Evolutionary conservation across 2,888 invertebrate species (phyloP).

Genomic region (Diachrysia chrysitis): DNA sequence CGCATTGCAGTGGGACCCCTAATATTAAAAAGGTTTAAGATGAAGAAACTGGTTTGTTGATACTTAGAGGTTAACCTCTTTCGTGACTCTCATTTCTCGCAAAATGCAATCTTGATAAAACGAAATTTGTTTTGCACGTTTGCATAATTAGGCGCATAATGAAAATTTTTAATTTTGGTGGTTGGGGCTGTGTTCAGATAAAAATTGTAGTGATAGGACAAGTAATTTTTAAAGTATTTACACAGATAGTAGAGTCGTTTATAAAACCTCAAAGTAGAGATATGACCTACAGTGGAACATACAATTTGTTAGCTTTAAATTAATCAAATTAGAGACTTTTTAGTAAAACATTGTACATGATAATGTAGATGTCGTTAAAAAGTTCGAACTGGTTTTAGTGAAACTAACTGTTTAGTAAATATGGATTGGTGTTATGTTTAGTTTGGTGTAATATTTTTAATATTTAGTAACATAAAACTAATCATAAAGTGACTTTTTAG

Average conservation of each 20-base stretch:
- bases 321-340: no score
- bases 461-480: no score
- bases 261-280: no score
- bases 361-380: no score
- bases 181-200: neutral
- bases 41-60: neutral
- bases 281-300: no score
- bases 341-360: no score
- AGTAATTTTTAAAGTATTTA: neutral
- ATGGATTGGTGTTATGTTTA: no score
- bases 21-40: neutral
- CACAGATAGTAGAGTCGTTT: neutral
- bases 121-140: neutral
- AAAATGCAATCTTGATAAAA: neutral
- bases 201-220: neutral
- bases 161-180: neutral
- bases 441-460: no score
- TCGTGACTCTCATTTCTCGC: neutral
- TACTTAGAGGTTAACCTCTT: constrained; percentile 4
- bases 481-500: no score
- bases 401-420: no score
- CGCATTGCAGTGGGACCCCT: neutral
- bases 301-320: no score
- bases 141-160: neutral
- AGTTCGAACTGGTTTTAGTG: no score